phyloP scores from a whole-genome alignment of 2,888 invertebrate species.

The Torymus tubicola region DNA sequence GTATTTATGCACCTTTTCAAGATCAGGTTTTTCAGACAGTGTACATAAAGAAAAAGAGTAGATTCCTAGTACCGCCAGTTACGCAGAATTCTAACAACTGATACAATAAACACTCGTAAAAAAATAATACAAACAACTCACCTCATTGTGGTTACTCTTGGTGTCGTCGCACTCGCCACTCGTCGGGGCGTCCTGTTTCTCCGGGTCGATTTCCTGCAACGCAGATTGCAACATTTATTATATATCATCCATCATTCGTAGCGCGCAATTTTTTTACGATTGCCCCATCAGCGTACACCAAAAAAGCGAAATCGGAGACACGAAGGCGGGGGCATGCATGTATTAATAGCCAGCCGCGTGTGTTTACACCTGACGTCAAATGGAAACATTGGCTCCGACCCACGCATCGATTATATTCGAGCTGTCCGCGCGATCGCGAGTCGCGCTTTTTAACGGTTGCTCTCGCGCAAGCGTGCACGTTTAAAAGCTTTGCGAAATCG shows the following conservation, averaged over 20 bases:
- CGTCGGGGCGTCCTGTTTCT: slow-evolving; percentile 80
- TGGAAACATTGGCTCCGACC: slow-evolving; percentile 60
- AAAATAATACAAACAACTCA: slow-evolving; percentile 61
- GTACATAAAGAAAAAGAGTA: too few species aligned
- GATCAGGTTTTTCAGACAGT: too few species aligned
- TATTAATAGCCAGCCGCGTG: slow-evolving; percentile 62
- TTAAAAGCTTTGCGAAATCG: too few species aligned
- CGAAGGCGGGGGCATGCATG: neutral
- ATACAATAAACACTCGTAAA: neutral
- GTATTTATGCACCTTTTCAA: too few species aligned
- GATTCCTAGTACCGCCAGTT: too few species aligned
- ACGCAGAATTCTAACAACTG: slow-evolving; percentile 3
- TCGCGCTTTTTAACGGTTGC: too few species aligned
- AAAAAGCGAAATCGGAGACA: slow-evolving; percentile 49
- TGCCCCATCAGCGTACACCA: neutral
- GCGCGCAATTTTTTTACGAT: too few species aligned
- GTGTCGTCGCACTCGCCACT: slow-evolving; percentile 73
- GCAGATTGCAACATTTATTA: neutral
- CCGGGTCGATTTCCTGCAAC: slow-evolving; percentile 83
- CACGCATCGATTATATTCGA: slow-evolving; percentile 38
- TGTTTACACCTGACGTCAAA: slow-evolving; percentile 66
- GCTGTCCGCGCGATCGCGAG: neutral
- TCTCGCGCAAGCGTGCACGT: too few species aligned
- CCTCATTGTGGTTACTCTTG: slow-evolving; percentile 74
- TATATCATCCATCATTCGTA: too few species aligned